phyloP scores from a whole-genome alignment of 2,113 vertebrate genomes.

The Rynchops niger region DNA sequence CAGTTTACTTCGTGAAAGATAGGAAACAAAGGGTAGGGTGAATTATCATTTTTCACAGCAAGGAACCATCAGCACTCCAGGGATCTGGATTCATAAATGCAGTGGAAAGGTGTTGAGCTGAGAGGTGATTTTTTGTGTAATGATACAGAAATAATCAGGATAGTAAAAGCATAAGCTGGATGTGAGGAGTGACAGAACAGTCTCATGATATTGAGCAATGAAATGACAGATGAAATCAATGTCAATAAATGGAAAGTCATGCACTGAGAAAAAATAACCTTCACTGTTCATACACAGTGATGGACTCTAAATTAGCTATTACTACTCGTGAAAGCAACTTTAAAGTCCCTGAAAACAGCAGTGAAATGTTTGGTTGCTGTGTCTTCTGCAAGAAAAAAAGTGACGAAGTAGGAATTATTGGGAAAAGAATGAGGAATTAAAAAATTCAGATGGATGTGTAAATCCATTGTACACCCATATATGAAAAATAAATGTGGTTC shows the following conservation, averaged over 20 bases:
- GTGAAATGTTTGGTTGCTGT: not conserved
- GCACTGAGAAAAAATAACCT: not conserved
- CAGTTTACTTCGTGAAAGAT: not conserved
- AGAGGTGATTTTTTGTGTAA: not conserved
- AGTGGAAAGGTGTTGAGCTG: not conserved
- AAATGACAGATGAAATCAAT: slow-evolving; percentile 20
- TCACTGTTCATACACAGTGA: not conserved
- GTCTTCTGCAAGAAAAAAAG: not conserved
- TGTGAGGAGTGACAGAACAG: not conserved
- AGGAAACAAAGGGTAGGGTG: not conserved
- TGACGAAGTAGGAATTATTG: not conserved
- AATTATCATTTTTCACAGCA: not conserved
- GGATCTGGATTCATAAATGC: not conserved
- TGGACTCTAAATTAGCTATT: not conserved
- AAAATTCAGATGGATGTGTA: not conserved
- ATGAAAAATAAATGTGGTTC: not conserved
- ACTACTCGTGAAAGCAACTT: not conserved
- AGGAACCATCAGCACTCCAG: not conserved
- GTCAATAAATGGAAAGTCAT: slow-evolving; percentile 16
- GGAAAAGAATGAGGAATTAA: not conserved
- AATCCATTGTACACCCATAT: not conserved
- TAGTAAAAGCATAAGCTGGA: not conserved
- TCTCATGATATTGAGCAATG: not conserved
- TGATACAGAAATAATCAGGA: not conserved
- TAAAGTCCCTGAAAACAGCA: not conserved